Percentiles rank a stretch among this genome's conserved stretches.
These are phyloP conservation scores for Anaspis maculata DNA, from an alignment of 2,888 invertebrate genomes.

Conservation along the genomic window DNA sequence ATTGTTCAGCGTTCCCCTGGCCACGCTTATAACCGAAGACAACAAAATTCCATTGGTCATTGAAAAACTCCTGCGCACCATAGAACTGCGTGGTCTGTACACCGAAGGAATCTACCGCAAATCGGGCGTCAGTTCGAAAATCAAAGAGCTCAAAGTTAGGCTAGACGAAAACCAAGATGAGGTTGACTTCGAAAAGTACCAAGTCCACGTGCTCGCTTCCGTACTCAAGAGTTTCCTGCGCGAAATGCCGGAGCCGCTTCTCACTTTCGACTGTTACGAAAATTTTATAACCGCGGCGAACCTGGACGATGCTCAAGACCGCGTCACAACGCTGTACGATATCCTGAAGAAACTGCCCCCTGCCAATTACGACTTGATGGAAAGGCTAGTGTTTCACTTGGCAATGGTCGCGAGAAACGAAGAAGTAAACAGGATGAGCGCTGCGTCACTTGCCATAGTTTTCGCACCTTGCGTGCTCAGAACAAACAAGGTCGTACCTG, in stretches of 20 bases:
- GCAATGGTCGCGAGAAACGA: conserved; percentile 83
- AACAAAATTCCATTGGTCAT: conserved; percentile 81
- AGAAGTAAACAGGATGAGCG: conserved; percentile 84
- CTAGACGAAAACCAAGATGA: conserved; percentile 70
- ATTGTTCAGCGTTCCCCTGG: conserved; percentile 77
- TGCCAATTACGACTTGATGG: conserved; percentile 83
- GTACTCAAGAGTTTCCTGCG: conserved; percentile 83
- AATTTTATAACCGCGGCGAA: conserved; percentile 87
- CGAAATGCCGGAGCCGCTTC: conserved; percentile 87
- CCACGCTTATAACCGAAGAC: conserved; percentile 63
- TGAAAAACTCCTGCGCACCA: conserved; percentile 78
- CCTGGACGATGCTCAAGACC: conserved; percentile 70
- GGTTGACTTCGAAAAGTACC: conserved; percentile 68
- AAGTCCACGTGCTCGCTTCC: conserved; percentile 84
- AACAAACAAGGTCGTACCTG: conserved; percentile 78
- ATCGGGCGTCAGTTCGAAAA: conserved; percentile 79
- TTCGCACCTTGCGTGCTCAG: conserved; percentile 91
- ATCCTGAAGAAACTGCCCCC: conserved; percentile 84
- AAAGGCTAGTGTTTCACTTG: conserved; percentile 85
- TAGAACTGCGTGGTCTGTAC: conserved; percentile 87
- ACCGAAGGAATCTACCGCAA: conserved; percentile 91
- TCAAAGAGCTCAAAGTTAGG: conserved; percentile 64
- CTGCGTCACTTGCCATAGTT: conserved; percentile 84
- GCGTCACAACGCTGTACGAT: conserved; percentile 75
- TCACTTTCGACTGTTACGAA: conserved; percentile 90